Conservation (phyloP, 1,140 invertebrate species). For the Bemisia tabaci region DNA sequence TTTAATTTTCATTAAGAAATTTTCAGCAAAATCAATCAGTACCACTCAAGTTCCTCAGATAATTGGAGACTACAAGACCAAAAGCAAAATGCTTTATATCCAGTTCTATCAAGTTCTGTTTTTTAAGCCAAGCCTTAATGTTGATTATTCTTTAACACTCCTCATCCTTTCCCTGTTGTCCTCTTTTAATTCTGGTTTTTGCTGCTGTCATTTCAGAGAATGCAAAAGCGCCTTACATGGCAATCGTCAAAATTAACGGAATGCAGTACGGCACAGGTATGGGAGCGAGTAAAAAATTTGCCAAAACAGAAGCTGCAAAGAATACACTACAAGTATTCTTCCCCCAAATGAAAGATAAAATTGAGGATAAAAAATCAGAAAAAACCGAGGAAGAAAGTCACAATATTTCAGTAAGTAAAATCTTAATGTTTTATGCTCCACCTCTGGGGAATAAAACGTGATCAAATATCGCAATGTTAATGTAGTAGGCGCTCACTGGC, state of each 20-base stretch:
- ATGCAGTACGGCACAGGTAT: slow-evolving; percentile 85
- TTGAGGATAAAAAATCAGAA: slow-evolving; percentile 15
- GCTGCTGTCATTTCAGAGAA: slow-evolving; percentile 43
- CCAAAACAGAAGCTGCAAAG: slow-evolving; percentile 82
- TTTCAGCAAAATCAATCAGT: too few species aligned
- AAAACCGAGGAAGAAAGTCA: slow-evolving; percentile 9
- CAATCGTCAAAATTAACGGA: slow-evolving; percentile 80
- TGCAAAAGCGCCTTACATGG: slow-evolving; percentile 67
- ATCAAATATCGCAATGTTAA: too few species aligned
- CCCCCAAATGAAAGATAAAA: slow-evolving; percentile 69
- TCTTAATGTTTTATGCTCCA: slow-evolving; percentile 13
- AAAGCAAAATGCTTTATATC: too few species aligned
- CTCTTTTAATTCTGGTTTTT: too few species aligned
- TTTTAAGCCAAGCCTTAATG: too few species aligned
- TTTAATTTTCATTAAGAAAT: too few species aligned
- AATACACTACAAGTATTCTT: slow-evolving; percentile 85
- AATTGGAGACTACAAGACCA: too few species aligned
- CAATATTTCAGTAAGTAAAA: slow-evolving; percentile 5
- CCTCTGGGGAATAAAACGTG: neutral
- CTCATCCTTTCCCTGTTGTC: too few species aligned
- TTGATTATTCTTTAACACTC: too few species aligned
- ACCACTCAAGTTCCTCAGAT: too few species aligned
- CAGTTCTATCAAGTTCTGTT: too few species aligned
- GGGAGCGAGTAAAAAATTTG: slow-evolving; percentile 88
- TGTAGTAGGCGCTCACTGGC: too few species aligned